Conservation (phyloP, 2,113 vertebrate species). For the Phrynocephalus versicolor region DNA sequence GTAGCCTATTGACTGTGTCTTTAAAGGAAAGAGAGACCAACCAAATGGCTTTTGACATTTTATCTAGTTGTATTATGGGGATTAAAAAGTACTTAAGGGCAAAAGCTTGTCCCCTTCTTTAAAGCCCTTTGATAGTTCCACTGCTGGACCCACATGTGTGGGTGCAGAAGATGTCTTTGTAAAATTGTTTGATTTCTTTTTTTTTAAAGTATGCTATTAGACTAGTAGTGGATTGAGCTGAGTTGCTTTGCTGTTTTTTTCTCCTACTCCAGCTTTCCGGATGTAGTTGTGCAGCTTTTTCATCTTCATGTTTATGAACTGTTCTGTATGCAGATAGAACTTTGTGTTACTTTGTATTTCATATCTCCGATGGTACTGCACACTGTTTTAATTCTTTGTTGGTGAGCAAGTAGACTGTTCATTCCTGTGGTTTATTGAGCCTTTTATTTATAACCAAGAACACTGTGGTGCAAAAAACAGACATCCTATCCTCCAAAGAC, state of each 20-base stretch:
- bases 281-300: not conserved
- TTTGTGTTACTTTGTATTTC: not conserved
- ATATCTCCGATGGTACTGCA: not conserved
- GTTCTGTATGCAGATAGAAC: not conserved
- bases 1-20: not conserved
- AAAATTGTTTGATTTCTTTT: not conserved
- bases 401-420: not conserved
- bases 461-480: not conserved
- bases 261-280: not conserved
- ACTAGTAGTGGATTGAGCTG: not conserved
- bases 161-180: not conserved
- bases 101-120: not conserved
- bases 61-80: not conserved
- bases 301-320: not conserved
- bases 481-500: not conserved
- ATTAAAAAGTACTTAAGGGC: not conserved
- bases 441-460: not conserved
- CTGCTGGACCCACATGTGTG: not conserved
- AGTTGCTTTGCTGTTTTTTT: not conserved
- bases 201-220: not conserved
- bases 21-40: not conserved
- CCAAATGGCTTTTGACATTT: not conserved
- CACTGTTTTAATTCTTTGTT: not conserved
- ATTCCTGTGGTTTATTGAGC: not conserved
- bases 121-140: not conserved